Evolutionary conservation across 2,797 vertebrate genomes (phyloP).

Genomic region (Centroberyx gerrardi): DNA sequence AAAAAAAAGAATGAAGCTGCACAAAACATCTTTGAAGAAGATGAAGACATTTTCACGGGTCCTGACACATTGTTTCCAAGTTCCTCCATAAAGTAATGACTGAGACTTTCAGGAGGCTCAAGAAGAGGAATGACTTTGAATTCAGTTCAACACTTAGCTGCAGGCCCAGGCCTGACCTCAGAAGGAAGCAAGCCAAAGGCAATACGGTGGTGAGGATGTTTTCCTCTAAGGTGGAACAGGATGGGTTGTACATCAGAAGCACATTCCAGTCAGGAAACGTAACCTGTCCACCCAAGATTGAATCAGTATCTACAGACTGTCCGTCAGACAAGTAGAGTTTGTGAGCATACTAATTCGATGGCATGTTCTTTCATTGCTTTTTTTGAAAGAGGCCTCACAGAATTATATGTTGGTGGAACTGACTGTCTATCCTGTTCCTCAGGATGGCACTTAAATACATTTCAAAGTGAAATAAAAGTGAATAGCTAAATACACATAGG

Average conservation of each 20-base stretch:
- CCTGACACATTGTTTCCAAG: constrained; percentile 31
- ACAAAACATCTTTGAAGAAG: constrained; percentile 24
- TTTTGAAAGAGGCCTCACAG: constrained; percentile 6
- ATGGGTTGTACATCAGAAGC: constrained; percentile 46
- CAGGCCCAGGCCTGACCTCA: constrained; percentile 67
- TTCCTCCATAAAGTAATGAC: constrained; percentile 37
- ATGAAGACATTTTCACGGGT: constrained; percentile 33
- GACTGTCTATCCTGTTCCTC: too few species aligned
- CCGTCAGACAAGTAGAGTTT: constrained; percentile 33
- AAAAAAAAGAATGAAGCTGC: constrained; percentile 50
- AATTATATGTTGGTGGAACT: neutral
- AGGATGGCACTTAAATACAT: neutral
- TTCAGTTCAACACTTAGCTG: constrained; percentile 37
- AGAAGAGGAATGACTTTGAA: constrained; percentile 33
- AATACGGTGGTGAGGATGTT: constrained; percentile 44
- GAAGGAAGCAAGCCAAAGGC: constrained; percentile 54
- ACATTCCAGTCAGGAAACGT: constrained; percentile 58
- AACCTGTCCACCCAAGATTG: constrained; percentile 40
- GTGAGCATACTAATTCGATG: constrained; percentile 29
- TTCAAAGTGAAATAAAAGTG: too few species aligned
- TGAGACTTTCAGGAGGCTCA: constrained; percentile 59
- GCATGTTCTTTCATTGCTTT: constrained; percentile 4
- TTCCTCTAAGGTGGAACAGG: constrained; percentile 47
- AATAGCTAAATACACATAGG: too few species aligned
- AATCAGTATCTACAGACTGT: constrained; percentile 19